Evolutionary conservation across 2,113 vertebrate species (phyloP).

Genomic region (Motacilla tschutschensis): DNA sequence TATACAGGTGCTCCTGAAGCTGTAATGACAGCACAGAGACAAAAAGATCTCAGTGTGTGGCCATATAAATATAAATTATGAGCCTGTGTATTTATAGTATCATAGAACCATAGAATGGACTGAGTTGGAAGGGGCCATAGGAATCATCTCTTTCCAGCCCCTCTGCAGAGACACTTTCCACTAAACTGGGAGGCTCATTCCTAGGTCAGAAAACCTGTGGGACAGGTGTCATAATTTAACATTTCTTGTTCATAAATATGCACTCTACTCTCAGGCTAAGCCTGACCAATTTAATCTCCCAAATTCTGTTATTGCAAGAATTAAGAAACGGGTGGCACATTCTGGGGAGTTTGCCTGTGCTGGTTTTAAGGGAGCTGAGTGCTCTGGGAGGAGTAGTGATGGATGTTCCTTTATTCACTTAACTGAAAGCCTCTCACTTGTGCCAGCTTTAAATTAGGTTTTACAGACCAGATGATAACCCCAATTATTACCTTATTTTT

Average conservation of each 20-base stretch:
- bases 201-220: neutral
- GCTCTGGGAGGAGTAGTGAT: neutral
- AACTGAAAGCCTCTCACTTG: neutral
- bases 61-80: neutral
- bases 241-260: neutral
- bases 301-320: neutral
- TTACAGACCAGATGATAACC: neutral
- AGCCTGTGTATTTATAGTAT: neutral
- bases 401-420: neutral
- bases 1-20: neutral
- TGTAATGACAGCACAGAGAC: neutral
- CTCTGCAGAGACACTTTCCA: neutral
- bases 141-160: neutral
- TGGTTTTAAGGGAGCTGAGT: neutral
- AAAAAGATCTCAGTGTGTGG: neutral
- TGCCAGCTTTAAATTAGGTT: neutral
- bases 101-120: neutral
- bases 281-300: neutral
- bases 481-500: neutral
- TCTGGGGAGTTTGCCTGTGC: neutral
- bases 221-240: neutral
- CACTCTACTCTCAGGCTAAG: neutral
- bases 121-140: neutral
- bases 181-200: neutral
- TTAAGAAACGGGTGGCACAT: neutral